These are phyloP conservation scores for Ganaspis sp. DNA, from an alignment of 1,140 invertebrate species.

Conservation along the genomic window DNA sequence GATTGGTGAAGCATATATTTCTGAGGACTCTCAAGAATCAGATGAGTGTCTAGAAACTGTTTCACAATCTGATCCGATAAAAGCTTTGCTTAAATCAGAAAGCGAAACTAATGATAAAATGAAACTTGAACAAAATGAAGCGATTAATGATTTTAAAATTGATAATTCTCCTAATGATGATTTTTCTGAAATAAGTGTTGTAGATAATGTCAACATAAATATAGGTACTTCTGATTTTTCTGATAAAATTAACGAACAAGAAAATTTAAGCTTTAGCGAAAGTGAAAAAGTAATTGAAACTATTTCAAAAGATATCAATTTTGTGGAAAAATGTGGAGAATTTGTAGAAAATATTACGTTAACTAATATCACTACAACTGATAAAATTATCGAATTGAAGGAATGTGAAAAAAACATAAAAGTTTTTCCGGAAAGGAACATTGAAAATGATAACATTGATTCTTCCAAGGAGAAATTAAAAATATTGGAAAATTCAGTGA, in stretches of 20 bases:
- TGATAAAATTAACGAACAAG: too few relatives aligned
- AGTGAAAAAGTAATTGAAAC: too few relatives aligned
- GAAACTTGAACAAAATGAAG: not conserved
- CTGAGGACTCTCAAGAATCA: slow-evolving; percentile 63
- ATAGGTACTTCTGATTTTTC: too few relatives aligned
- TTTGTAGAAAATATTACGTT: not conserved
- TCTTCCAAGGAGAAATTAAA: too few relatives aligned
- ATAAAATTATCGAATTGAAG: not conserved
- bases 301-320: too few relatives aligned
- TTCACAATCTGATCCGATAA: not conserved
- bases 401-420: too few relatives aligned
- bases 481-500: too few relatives aligned
- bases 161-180: too few relatives aligned
- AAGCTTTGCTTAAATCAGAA: not conserved
- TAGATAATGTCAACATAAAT: too few relatives aligned
- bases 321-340: not conserved
- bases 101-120: not conserved
- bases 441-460: not conserved
- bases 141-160: not conserved
- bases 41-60: slow-evolving; percentile 26
- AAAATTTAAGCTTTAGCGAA: too few relatives aligned
- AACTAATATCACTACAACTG: not conserved
- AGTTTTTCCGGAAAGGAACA: not conserved
- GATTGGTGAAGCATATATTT: slow-evolving; percentile 65
- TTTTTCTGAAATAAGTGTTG: too few relatives aligned